Evolutionary conservation across 1,140 invertebrate genomes (phyloP).

Genomic region (Plodia interpunctella): DNA sequence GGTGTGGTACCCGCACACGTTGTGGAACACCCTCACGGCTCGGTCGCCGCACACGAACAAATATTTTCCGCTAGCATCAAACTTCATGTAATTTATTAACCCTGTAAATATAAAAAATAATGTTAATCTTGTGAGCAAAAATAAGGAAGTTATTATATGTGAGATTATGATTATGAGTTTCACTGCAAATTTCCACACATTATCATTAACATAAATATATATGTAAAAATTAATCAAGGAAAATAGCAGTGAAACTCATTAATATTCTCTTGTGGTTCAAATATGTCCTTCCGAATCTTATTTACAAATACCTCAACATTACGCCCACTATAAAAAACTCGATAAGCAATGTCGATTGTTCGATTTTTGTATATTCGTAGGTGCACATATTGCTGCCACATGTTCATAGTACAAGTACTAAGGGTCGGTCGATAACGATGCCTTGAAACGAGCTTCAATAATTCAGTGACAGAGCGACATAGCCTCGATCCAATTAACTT

Average conservation of each 20-base stretch:
- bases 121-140: too few relatives aligned
- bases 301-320: not conserved
- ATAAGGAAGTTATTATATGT: too few relatives aligned
- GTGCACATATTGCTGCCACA: not conserved
- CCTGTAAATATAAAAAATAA: slow-evolving; percentile 73
- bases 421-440: slow-evolving; percentile 6
- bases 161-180: too few relatives aligned
- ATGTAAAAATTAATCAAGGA: not conserved
- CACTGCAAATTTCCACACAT: too few relatives aligned
- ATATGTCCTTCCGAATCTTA: not conserved
- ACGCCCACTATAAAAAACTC: not conserved
- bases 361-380: too few relatives aligned
- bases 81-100: slow-evolving; percentile 81
- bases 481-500: not conserved
- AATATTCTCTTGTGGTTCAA: not conserved
- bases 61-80: slow-evolving; percentile 85
- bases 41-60: slow-evolving; percentile 87
- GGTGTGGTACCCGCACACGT: slow-evolving; percentile 86
- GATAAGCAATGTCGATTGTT: not conserved
- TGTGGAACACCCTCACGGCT: slow-evolving; percentile 87
- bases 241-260: not conserved
- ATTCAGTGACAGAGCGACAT: not conserved
- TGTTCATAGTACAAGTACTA: not conserved
- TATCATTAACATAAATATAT: not conserved
- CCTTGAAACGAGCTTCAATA: not conserved